Percentiles rank a stretch among this genome's conserved stretches.
Conservation (phyloP, 2,113 vertebrate genomes). For the Potamarius usumacintae region DNA sequence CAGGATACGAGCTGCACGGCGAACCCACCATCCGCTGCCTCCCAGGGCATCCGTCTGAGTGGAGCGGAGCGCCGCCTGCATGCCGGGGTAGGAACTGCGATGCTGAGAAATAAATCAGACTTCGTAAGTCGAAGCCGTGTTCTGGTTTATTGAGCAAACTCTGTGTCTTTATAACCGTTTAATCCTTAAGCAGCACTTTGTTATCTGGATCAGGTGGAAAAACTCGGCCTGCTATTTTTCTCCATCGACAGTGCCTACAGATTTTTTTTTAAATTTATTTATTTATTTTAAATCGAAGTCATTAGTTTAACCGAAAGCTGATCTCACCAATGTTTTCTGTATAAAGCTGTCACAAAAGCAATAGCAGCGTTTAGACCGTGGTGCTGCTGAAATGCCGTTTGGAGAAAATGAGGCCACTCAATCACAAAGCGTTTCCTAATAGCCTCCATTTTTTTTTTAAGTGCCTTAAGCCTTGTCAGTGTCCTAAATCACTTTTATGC, state of each 20-base stretch:
- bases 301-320: constrained; percentile 32
- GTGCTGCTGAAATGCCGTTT: constrained; percentile 10
- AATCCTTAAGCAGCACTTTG: not conserved
- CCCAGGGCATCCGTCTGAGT: constrained; percentile 91
- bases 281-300: constrained; percentile 9
- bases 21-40: constrained; percentile 84
- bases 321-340: constrained; percentile 17
- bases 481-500: constrained; percentile 35
- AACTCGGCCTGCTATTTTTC: not conserved
- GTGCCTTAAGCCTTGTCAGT: constrained; percentile 18
- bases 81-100: constrained; percentile 77
- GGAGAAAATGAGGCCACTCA: constrained; percentile 40
- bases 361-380: constrained; percentile 4
- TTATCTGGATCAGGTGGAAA: not conserved
- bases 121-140: too few species aligned
- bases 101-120: not conserved
- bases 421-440: constrained; percentile 43
- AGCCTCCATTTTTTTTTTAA: constrained; percentile 41
- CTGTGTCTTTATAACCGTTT: not conserved
- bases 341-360: constrained; percentile 35
- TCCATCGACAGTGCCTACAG: not conserved
- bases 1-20: constrained; percentile 85
- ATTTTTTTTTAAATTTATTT: not conserved
- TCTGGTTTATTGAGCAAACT: not conserved
- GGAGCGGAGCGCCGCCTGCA: constrained; percentile 87